phyloP scores from a whole-genome alignment of 1,140 invertebrate genomes.

The Acyrthosiphon pisum region DNA sequence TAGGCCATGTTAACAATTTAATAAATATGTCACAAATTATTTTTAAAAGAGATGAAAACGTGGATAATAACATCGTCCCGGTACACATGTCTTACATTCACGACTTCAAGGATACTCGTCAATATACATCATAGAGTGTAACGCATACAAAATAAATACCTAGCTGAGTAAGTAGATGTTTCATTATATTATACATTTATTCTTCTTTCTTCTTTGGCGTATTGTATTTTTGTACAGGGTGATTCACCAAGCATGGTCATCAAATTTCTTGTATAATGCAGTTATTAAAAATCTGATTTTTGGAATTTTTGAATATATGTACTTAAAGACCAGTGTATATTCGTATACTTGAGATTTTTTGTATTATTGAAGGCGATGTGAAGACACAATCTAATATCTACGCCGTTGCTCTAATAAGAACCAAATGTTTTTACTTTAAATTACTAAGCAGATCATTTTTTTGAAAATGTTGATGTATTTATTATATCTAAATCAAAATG shows the following conservation, averaged over 20 bases:
- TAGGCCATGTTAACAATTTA: no score
- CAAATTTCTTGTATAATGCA: neutral
- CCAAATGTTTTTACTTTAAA: neutral
- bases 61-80: neutral
- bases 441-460: neutral
- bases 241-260: neutral
- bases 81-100: neutral
- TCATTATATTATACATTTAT: neutral
- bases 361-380: neutral
- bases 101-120: no score
- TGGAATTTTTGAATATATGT: neutral
- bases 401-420: neutral
- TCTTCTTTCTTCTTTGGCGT: neutral
- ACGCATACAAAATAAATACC: neutral
- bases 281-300: neutral
- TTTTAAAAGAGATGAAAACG: neutral
- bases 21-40: neutral
- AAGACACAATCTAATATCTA: neutral
- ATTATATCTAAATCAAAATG: neutral
- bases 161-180: neutral
- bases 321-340: neutral
- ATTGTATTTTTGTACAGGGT: neutral
- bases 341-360: neutral
- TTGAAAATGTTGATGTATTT: neutral
- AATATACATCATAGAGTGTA: no score